These are phyloP conservation scores for Plutella xylostella DNA, from an alignment of 2,888 invertebrate species.

Conservation along the genomic window DNA sequence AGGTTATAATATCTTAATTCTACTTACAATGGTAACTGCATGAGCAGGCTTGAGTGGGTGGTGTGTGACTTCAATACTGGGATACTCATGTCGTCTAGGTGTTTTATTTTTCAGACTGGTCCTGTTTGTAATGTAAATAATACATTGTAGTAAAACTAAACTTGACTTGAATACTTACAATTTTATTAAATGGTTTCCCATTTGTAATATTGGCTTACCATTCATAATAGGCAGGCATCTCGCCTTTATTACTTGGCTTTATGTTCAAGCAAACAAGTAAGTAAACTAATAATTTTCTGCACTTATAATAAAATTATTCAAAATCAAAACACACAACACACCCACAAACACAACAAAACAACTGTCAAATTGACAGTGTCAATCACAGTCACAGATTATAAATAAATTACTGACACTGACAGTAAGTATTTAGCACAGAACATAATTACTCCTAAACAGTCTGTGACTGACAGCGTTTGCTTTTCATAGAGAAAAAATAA, in stretches of 20 bases:
- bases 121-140: conserved; percentile 29
- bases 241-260: background rate
- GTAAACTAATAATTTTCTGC: too few species aligned
- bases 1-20: background rate
- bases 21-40: background rate
- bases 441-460: too few species aligned
- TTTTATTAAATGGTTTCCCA: background rate
- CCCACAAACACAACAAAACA: too few species aligned
- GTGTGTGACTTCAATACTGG: conserved; percentile 44
- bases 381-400: too few species aligned
- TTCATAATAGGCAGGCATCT: conserved; percentile 38
- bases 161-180: background rate
- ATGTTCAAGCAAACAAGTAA: too few species aligned
- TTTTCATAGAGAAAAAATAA: too few species aligned
- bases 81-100: conserved; percentile 23
- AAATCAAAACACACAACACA: too few species aligned
- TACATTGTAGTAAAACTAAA: background rate
- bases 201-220: conserved; percentile 26
- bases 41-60: conserved; percentile 41
- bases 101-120: conserved; percentile 26
- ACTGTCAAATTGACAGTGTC: too few species aligned
- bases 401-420: too few species aligned
- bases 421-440: too few species aligned
- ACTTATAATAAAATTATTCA: too few species aligned
- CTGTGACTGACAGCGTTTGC: too few species aligned